These are phyloP conservation scores for Sphaerophoria taeniata DNA, from an alignment of 2,888 invertebrate species.

Conservation along the genomic window DNA sequence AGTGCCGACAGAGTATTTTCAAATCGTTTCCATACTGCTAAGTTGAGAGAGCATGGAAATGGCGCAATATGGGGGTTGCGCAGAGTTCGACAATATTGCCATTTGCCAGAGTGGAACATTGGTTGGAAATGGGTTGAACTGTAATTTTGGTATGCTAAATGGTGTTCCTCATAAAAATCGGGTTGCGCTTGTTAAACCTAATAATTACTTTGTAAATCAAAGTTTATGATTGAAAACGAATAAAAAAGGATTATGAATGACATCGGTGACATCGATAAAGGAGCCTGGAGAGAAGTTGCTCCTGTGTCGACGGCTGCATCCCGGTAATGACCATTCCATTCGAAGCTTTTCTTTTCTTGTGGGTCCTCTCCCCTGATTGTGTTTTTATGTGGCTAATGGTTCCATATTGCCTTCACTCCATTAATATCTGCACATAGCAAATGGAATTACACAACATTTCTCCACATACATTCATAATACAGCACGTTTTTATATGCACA, in stretches of 20 bases:
- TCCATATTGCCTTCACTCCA: conserved; percentile 57
- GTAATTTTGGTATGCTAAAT: conserved; percentile 2
- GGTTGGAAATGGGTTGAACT: conserved; percentile 3
- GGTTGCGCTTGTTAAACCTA: conserved; percentile 65
- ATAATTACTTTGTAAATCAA: conserved; percentile 72
- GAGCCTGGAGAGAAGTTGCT: too few species aligned
- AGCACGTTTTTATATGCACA: not conserved
- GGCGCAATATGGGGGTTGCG: conserved; percentile 7
- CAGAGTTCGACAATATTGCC: not conserved
- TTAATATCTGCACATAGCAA: conserved; percentile 51
- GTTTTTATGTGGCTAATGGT: conserved; percentile 7
- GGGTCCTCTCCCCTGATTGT: not conserved
- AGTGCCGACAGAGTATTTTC: conserved; percentile 36
- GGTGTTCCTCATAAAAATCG: conserved; percentile 61
- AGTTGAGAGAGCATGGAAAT: not conserved
- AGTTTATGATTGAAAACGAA: conserved; percentile 46
- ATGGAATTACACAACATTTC: conserved; percentile 4
- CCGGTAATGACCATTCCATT: conserved; percentile 8
- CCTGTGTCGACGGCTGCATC: not conserved
- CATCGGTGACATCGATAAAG: conserved; percentile 39
- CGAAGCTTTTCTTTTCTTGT: conserved; percentile 37
- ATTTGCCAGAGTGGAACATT: not conserved
- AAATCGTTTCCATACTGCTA: conserved; percentile 14
- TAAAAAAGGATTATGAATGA: conserved; percentile 47
- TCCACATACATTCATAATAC: not conserved